Percentiles rank a stretch among this genome's conserved stretches.
phyloP scores from a whole-genome alignment of 2,888 invertebrate species.

The Escarpia spicata region DNA sequence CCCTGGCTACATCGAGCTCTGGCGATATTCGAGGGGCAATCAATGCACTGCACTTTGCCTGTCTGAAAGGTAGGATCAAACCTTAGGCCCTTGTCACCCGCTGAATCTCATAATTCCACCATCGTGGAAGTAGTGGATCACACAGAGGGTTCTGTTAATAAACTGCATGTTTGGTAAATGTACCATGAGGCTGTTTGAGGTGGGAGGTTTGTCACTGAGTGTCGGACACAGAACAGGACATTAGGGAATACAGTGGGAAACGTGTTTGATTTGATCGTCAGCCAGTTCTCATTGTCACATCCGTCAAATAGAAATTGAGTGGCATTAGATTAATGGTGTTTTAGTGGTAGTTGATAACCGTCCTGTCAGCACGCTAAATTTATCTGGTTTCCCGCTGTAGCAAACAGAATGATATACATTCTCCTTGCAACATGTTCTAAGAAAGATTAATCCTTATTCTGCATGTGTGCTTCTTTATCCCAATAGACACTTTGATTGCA shows the following conservation, averaged over 20 bases:
- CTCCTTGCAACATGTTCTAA: background rate
- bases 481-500: background rate
- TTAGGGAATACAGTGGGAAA: background rate
- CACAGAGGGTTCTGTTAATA: background rate
- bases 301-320: background rate
- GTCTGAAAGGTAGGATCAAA: slow-evolving; percentile 31
- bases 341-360: background rate
- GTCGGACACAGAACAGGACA: background rate
- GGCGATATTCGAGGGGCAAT: slow-evolving; percentile 87
- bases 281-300: background rate
- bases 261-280: background rate
- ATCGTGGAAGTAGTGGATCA: background rate
- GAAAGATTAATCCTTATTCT: background rate
- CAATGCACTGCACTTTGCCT: slow-evolving; percentile 83
- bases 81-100: background rate
- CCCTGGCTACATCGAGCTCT: slow-evolving; percentile 58
- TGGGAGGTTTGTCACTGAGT: background rate
- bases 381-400: background rate
- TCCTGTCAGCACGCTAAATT: background rate
- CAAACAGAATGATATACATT: background rate
- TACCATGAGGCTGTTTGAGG: background rate
- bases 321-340: background rate
- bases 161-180: background rate
- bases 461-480: background rate
- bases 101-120: background rate